Base-by-base conservation (phyloP, 2,888 invertebrate species). In the Drosophila antonietae region DNA sequence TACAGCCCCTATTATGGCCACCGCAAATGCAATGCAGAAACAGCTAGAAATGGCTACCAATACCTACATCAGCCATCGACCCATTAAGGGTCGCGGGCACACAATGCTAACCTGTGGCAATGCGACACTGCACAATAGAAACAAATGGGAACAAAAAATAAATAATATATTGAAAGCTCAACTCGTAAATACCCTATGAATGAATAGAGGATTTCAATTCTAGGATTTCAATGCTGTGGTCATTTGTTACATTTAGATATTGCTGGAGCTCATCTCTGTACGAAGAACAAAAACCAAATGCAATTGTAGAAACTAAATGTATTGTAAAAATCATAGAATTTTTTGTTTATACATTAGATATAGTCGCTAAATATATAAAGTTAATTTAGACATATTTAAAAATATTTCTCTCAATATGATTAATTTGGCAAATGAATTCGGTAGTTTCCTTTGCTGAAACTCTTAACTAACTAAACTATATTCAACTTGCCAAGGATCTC, bases 21-120 rank as follows among this genome's bases (percentile, higher is more conserved):
- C 82, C 88, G 66, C 88, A 86, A 80, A 86, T 86, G 83, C 82
- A 71, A 80, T 86, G 88, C 58, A 57, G 47, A n/a, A 41, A 52
- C 31, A 46, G 57, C 56, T 51, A 35, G 41, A 53, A 64, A 41
- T 39, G 28, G 59, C 43, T 59, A 59, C 47, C 60, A 46, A 49
- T 62, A 67, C 43, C 55, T 23, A 63, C 23, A 65, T 47, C 61
- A 62, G 37, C 56, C 52, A 68, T 63, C 69, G 63, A 64, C 52
- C 57, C 72, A 44, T 49, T 49, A 20, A 44, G 44, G 44, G 57
- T 44, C 41, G 55, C 55, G 41, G 43, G 56, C 33, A 33, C 43
- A 55, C 55, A 41, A 20, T 57, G 57, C 44, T 44, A 35, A 44
- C 57, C 51, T 46, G 68, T 74, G 68, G 68, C 83, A 82, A 81